Base-by-base conservation (phyloP, 2,797 vertebrate species). In the Valencia hispanica region DNA sequence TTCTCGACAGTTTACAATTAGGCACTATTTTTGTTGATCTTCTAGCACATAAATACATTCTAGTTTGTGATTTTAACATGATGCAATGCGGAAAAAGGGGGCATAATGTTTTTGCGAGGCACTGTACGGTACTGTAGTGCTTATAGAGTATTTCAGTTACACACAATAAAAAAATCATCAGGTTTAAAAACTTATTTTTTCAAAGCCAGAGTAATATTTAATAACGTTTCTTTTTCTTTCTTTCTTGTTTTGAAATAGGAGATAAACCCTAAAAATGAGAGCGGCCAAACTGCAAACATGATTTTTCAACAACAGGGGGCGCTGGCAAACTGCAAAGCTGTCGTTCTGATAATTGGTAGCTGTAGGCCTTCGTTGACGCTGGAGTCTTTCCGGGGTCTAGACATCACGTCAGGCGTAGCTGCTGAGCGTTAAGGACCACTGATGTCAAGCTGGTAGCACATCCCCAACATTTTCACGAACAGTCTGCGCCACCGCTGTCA, bases 341-440 rank as follows among this genome's bases (percentile, higher is more conserved):
- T 48, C 18, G 57, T 69, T 3, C 20, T 79, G 61, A n/a, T 15
- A 75, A 47, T 87, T 85, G 87, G 14, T 41, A 87, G 81, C 51
- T n/a, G 72, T 75, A 73, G 84, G 72, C 84, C 79, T 66, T n/a
- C 41, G 53, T 18, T 18, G 51, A n/a, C 32, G 30, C 43, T 36
- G 74, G 72, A 41, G 70, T 92, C 79, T 93, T 93, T 94, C 91
- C 92, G 89, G 93, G 89, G 72, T 91, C 86, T 69, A 70, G 73
- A 47, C 83, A 48, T 75, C 76, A n/a, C 41, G 79, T 47, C 73
- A 5, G 8, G 68, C 30, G 80, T 63, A 45, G 72, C 15, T 10
- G 66, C 36, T 14, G 45, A 48, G 78, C 79, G 73, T 47, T 43
- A 4, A 66, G 22, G 47, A 66, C 65, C 70, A 55, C 75, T 20